Evolutionary conservation across 2,797 vertebrate species (phyloP).

Genomic region (Apogon hyalosoma): DNA sequence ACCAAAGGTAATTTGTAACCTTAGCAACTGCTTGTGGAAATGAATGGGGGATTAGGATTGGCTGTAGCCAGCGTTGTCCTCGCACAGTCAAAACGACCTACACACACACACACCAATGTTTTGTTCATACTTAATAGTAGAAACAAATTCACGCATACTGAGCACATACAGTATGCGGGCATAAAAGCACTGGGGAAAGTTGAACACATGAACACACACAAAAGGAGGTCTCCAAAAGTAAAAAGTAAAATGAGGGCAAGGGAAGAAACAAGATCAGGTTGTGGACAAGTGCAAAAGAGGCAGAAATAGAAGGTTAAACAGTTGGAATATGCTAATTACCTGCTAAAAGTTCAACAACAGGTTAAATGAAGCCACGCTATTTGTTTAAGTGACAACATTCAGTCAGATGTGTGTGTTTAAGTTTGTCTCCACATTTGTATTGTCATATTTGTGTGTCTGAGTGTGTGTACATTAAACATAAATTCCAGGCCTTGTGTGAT

Average conservation of each 20-base stretch:
- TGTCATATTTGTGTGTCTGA: not conserved
- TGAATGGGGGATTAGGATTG: slow-evolving; percentile 90
- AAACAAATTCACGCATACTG: slow-evolving; percentile 37
- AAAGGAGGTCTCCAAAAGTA: slow-evolving; percentile 32
- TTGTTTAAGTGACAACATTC: slow-evolving; percentile 27
- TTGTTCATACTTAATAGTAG: slow-evolving; percentile 39
- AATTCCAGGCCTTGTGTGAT: slow-evolving; percentile 31
- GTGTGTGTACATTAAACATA: not conserved
- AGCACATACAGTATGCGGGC: slow-evolving; percentile 21
- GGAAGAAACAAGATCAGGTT: slow-evolving; percentile 36
- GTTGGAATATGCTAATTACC: not conserved
- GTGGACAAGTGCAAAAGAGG: not conserved
- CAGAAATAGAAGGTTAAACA: slow-evolving; percentile 5
- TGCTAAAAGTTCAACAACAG: not conserved
- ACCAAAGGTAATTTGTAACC: slow-evolving; percentile 97
- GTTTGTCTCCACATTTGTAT: not conserved
- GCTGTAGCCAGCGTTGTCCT: slow-evolving; percentile 88
- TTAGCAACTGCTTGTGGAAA: slow-evolving; percentile 95
- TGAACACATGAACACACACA: slow-evolving; percentile 27
- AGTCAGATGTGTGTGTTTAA: slow-evolving; percentile 3
- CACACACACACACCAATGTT: slow-evolving; percentile 38
- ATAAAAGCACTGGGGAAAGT: slow-evolving; percentile 43
- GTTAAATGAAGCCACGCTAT: slow-evolving; percentile 16
- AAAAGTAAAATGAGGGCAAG: slow-evolving; percentile 14
- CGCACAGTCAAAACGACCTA: slow-evolving; percentile 77